A percentile compares a stretch with the other conserved stretches of the same genome.
Conservation (phyloP, 1,140 invertebrate species). For the Drosophila erecta region DNA sequence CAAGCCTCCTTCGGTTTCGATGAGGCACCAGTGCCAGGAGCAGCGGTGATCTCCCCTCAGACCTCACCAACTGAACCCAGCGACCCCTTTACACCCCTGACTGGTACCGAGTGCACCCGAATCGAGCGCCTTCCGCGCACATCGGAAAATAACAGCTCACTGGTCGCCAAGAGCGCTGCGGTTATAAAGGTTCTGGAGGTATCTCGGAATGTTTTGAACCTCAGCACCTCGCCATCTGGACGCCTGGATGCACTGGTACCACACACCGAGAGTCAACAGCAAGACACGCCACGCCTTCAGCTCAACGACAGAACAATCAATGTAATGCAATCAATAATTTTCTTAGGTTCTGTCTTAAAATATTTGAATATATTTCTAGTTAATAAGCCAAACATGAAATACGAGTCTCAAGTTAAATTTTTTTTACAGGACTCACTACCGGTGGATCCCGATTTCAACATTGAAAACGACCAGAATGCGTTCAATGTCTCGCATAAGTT, state of each 20-base stretch:
- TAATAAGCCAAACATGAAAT: too few relatives aligned
- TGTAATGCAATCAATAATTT: slow-evolving; percentile 12
- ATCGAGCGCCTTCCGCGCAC: slow-evolving; percentile 50
- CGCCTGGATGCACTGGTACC: slow-evolving; percentile 72
- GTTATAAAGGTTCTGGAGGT: slow-evolving; percentile 69
- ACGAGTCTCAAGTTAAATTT: neutral
- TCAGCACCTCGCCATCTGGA: slow-evolving; percentile 79
- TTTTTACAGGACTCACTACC: slow-evolving; percentile 32
- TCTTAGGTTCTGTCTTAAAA: too few relatives aligned
- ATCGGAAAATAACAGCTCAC: slow-evolving; percentile 38
- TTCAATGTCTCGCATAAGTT: slow-evolving; percentile 25
- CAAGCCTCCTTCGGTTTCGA: slow-evolving; percentile 65
- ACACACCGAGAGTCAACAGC: neutral
- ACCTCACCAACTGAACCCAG: neutral
- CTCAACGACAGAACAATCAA: slow-evolving; percentile 58
- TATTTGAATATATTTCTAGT: too few relatives aligned
- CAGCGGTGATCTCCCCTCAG: slow-evolving; percentile 25
- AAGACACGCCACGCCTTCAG: slow-evolving; percentile 39
- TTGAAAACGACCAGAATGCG: slow-evolving; percentile 38
- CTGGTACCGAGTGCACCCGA: slow-evolving; percentile 60
- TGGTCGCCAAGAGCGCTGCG: slow-evolving; percentile 54
- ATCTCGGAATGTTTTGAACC: slow-evolving; percentile 70
- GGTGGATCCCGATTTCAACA: neutral
- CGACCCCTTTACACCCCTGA: slow-evolving; percentile 51
- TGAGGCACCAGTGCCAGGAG: slow-evolving; percentile 15